Conservation (phyloP, 64 coral and sea anemone genomes). For the Platygyra sinensis region DNA sequence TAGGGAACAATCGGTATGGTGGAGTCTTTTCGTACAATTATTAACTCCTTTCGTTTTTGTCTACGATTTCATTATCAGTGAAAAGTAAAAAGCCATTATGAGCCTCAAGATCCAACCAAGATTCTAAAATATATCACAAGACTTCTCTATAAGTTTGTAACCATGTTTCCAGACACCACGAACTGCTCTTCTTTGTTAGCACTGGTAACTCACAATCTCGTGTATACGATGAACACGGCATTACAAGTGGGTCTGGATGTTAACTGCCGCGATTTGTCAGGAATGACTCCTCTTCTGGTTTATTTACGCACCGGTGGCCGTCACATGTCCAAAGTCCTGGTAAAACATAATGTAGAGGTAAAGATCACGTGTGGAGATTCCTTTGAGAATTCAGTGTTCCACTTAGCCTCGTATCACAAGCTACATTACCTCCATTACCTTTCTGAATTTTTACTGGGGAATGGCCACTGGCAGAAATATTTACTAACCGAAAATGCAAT, state of each 20-base stretch:
- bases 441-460: slow-evolving; percentile 11
- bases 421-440: slow-evolving; percentile 64
- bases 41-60: slow-evolving; percentile 36
- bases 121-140: slow-evolving; percentile 3
- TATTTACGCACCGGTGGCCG: slow-evolving; percentile 33
- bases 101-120: neutral
- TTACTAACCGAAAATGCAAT: slow-evolving; percentile 13
- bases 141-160: neutral
- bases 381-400: slow-evolving; percentile 47
- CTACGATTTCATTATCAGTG: neutral
- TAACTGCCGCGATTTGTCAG: neutral
- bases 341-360: neutral
- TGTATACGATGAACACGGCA: neutral
- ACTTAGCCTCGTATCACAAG: slow-evolving; percentile 64
- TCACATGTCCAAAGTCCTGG: slow-evolving; percentile 27
- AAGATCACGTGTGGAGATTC: slow-evolving; percentile 33
- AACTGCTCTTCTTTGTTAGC: neutral
- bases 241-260: slow-evolving; percentile 32
- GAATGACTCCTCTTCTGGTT: slow-evolving; percentile 7
- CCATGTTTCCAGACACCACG: neutral
- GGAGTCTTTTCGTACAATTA: neutral
- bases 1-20: neutral
- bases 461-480: slow-evolving; percentile 26
- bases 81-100: neutral
- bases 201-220: neutral